Conservation (phyloP, 2,797 vertebrate species). For the Esox masquinongy region DNA sequence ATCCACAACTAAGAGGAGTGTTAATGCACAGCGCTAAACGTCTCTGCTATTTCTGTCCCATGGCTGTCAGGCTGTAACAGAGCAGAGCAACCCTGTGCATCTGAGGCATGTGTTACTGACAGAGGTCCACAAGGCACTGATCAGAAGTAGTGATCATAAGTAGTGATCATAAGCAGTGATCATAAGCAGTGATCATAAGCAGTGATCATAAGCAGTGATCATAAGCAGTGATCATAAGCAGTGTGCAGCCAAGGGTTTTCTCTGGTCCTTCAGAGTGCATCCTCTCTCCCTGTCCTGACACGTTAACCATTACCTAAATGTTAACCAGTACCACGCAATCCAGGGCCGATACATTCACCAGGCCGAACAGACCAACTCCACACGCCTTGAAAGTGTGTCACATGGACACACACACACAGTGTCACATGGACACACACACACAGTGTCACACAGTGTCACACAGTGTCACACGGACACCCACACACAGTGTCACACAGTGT, state of each 20-base stretch:
- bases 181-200: constrained; percentile 36
- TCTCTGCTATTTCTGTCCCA: no score
- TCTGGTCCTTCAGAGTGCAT: constrained; percentile 45
- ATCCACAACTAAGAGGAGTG: no score
- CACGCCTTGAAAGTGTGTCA: background rate
- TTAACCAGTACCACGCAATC: constrained; percentile 26
- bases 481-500: no score
- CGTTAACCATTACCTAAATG: constrained; percentile 67
- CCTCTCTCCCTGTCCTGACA: constrained; percentile 42
- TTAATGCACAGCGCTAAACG: no score
- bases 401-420: no score
- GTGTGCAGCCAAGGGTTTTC: constrained; percentile 28
- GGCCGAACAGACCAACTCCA: constrained; percentile 1
- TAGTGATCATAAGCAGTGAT: constrained; percentile 31
- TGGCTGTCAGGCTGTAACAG: no score
- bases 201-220: constrained; percentile 37
- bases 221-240: constrained; percentile 32
- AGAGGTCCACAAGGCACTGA: no score
- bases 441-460: no score
- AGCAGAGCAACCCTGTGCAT: no score
- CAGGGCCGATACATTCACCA: constrained; percentile 41
- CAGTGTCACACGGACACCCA: no score
- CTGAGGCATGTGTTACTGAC: no score
- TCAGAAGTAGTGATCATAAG: constrained; percentile 37
- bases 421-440: no score